Percentiles rank a stretch among this genome's conserved stretches.
These are phyloP conservation scores for Lutjanus erythropterus DNA, from an alignment of 2,113 vertebrate genomes.

Conservation along the genomic window DNA sequence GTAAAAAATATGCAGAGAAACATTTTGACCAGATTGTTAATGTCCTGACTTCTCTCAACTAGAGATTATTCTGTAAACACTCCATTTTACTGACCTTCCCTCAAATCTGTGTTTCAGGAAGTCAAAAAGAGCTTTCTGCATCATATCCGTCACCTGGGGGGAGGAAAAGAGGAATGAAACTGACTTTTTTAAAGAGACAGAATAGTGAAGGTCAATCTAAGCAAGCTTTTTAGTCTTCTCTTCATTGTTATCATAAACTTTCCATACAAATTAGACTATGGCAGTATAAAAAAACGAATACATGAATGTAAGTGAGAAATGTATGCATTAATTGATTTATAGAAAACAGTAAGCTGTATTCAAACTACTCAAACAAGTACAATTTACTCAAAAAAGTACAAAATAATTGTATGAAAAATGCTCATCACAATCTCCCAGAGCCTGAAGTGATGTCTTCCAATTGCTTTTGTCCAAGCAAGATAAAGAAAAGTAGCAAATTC, in stretches of 20 bases:
- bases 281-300: no score
- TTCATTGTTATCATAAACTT: background rate
- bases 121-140: conserved; percentile 99
- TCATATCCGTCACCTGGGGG: conserved; percentile 95
- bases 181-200: background rate
- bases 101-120: conserved; percentile 98
- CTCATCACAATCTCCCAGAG: no score
- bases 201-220: background rate
- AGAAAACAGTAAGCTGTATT: background rate
- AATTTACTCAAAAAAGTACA: background rate
- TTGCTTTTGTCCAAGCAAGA: no score
- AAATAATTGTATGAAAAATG: no score
- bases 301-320: background rate
- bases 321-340: no score
- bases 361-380: background rate
- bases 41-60: background rate
- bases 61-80: background rate
- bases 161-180: background rate
- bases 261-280: background rate
- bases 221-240: background rate
- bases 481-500: no score
- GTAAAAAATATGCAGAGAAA: conserved; percentile 5
- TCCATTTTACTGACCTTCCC: conserved; percentile 88
- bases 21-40: background rate
- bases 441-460: no score